Percentiles rank a stretch among this genome's conserved stretches.
Evolutionary conservation across 2,888 invertebrate species (phyloP).

Genomic region (Osedax fenrisi): DNA sequence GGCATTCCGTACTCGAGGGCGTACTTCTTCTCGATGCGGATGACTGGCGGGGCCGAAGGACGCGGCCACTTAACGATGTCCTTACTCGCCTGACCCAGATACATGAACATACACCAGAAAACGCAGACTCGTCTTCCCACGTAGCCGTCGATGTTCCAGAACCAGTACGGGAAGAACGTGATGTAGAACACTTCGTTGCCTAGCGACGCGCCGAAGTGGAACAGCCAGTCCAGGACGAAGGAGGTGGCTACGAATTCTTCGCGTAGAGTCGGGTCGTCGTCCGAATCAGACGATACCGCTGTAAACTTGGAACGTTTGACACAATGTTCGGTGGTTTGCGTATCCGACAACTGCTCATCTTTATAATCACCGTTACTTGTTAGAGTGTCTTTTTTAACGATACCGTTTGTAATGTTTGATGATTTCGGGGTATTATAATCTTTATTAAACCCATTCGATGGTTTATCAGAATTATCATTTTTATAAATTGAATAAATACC

Average conservation of each 20-base stretch:
- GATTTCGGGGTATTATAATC: not conserved
- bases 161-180: slow-evolving; percentile 80
- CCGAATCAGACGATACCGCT: not conserved
- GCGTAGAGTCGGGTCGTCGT: not conserved
- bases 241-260: slow-evolving; percentile 30
- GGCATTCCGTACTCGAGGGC: slow-evolving; percentile 86
- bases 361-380: not conserved
- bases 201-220: slow-evolving; percentile 69
- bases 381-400: not conserved
- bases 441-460: too few species aligned
- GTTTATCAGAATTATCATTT: not conserved
- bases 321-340: not conserved
- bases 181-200: slow-evolving; percentile 83
- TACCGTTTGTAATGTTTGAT: not conserved
- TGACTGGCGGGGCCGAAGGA: slow-evolving; percentile 68
- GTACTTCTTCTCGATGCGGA: slow-evolving; percentile 74
- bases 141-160: slow-evolving; percentile 81
- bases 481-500: not conserved
- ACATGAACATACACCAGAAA: slow-evolving; percentile 49
- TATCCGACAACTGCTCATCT: not conserved
- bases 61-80: slow-evolving; percentile 68
- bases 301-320: too few species aligned
- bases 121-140: slow-evolving; percentile 64
- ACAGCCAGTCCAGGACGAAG: slow-evolving; percentile 67
- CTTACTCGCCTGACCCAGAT: slow-evolving; percentile 64